Conservation (phyloP, 1,140 invertebrate species). For the Procambarus virginalis region DNA sequence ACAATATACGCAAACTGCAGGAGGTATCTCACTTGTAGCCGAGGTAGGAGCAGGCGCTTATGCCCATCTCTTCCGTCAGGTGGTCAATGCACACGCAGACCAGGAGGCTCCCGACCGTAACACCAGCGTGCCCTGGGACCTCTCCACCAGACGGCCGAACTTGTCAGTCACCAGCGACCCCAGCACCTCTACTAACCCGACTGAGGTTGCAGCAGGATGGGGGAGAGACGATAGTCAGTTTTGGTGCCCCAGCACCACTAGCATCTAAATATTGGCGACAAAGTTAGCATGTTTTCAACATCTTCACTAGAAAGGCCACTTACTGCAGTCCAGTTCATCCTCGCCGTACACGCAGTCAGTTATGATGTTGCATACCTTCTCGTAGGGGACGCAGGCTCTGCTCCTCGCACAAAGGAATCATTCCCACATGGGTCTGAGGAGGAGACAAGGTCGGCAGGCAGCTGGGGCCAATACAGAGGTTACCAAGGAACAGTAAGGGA, state of each 20-base stretch:
- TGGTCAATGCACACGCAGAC: slow-evolving; percentile 20
- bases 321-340: slow-evolving; percentile 50
- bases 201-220: not conserved
- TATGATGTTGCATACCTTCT: slow-evolving; percentile 20
- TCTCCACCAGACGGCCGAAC: not conserved
- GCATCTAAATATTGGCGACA: too few species aligned
- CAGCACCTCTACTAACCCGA: not conserved
- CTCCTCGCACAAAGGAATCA: not conserved
- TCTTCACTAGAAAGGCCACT: not conserved
- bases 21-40: slow-evolving; percentile 38
- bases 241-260: too few species aligned
- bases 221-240: too few species aligned
- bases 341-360: slow-evolving; percentile 22
- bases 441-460: too few species aligned
- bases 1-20: too few species aligned
- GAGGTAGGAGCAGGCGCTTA: slow-evolving; percentile 16
- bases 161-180: not conserved
- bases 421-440: not conserved
- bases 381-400: not conserved
- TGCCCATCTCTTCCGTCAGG: not conserved
- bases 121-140: slow-evolving; percentile 7
- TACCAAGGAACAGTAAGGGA: too few species aligned
- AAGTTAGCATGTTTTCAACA: too few species aligned
- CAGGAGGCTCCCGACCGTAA: not conserved
- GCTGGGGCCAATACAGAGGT: too few species aligned